These are phyloP conservation scores for Dascyllus trimaculatus DNA, from an alignment of 2,113 vertebrate species.

Conservation along the genomic window DNA sequence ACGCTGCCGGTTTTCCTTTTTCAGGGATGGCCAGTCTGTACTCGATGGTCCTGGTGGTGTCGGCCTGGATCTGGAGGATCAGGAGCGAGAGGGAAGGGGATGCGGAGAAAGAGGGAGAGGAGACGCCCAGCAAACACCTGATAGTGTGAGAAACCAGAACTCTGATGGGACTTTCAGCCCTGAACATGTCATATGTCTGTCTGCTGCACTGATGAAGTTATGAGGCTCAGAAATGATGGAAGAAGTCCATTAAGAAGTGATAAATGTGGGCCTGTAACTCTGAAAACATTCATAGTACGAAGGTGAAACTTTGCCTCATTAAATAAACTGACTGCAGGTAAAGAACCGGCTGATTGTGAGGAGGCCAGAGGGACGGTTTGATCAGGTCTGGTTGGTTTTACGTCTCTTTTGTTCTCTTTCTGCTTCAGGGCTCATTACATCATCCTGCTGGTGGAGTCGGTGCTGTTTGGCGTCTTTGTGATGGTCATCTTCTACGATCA, in stretches of 20 bases:
- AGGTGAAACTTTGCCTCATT: too few relatives aligned
- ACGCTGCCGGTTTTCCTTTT: too few relatives aligned
- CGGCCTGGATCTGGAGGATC: constrained; percentile 84
- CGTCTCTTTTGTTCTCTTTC: background rate
- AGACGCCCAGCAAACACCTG: constrained; percentile 79
- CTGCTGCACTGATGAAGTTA: too few relatives aligned
- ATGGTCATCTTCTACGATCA: constrained; percentile 89
- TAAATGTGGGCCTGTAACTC: too few relatives aligned
- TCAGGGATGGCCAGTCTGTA: constrained; percentile 87
- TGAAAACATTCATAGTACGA: too few relatives aligned
- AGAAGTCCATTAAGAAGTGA: too few relatives aligned
- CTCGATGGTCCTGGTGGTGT: constrained; percentile 86
- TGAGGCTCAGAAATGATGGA: too few relatives aligned
- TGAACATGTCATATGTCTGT: too few relatives aligned
- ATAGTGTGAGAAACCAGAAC: constrained; percentile 87
- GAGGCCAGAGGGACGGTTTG: too few relatives aligned
- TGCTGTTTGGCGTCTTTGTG: constrained; percentile 88
- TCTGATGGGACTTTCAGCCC: too few relatives aligned
- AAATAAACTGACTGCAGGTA: too few relatives aligned
- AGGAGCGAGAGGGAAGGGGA: constrained; percentile 74
- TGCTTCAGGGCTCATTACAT: constrained; percentile 86
- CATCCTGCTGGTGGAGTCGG: constrained; percentile 87
- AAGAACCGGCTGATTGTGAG: too few relatives aligned
- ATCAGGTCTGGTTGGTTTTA: background rate
- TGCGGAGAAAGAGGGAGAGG: constrained; percentile 68